A percentile compares a stretch with the other conserved stretches of the same genome.
Conservation (phyloP, 1,140 invertebrate species). For the Anastatus disparis region DNA sequence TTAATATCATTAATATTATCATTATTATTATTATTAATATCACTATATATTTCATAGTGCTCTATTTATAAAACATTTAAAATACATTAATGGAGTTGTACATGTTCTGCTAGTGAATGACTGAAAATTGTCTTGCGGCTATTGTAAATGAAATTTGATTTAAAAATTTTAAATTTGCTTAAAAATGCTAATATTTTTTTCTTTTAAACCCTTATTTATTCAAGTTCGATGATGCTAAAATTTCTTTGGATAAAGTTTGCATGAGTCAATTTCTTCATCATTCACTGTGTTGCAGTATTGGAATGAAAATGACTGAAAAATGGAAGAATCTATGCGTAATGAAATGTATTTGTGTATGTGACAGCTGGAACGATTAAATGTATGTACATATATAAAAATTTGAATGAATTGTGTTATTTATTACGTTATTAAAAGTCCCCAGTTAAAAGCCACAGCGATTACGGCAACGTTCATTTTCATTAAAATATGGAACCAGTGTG, state of each 20-base stretch:
- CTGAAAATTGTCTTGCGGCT: not conserved
- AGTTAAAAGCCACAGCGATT: conserved; percentile 61
- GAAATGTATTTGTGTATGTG: not conserved
- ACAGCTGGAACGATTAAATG: no score
- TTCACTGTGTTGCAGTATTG: not conserved
- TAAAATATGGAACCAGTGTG: conserved; percentile 69
- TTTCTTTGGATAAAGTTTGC: no score
- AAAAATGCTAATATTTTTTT: no score
- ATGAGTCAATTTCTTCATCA: no score
- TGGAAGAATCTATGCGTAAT: not conserved
- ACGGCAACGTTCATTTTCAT: conserved; percentile 58
- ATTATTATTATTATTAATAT: conserved; percentile 28
- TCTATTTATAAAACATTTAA: conserved; percentile 17
- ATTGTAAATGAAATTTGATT: no score
- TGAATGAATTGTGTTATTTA: no score
- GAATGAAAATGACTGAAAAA: conserved; percentile 21
- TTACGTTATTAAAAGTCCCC: conserved; percentile 55
- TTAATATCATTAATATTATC: conserved; percentile 5
- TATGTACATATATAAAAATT: not conserved
- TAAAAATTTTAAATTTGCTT: no score
- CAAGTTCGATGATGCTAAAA: no score
- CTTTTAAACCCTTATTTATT: no score
- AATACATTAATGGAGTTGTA: conserved; percentile 17
- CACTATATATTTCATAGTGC: conserved; percentile 21
- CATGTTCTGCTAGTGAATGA: not conserved